A percentile compares a stretch with the other conserved stretches of the same genome.
Conservation (phyloP, 1,140 invertebrate genomes). For the Trichoplusia ni region DNA sequence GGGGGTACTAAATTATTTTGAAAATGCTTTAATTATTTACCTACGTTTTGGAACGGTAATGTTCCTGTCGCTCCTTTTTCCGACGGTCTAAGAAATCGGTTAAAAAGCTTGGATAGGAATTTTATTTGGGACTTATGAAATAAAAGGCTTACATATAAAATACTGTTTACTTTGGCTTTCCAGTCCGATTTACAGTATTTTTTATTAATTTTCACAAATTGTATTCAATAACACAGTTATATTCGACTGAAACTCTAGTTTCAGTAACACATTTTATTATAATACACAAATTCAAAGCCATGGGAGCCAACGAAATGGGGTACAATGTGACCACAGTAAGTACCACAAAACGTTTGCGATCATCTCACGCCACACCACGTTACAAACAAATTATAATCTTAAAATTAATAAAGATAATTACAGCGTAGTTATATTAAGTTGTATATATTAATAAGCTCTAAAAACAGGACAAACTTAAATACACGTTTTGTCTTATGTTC, state of each 20-base stretch:
- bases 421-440: slow-evolving; percentile 72
- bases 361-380: slow-evolving; percentile 49
- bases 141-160: slow-evolving; percentile 67
- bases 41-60: no score
- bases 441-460: slow-evolving; percentile 81
- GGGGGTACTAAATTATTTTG: no score
- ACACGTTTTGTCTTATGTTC: slow-evolving; percentile 64
- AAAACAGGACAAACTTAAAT: slow-evolving; percentile 76
- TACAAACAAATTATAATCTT: slow-evolving; percentile 65
- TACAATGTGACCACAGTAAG: slow-evolving; percentile 43
- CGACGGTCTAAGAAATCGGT: neutral
- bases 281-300: slow-evolving; percentile 67
- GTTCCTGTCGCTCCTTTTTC: neutral
- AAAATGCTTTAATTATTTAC: no score
- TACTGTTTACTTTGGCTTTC: slow-evolving; percentile 81
- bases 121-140: slow-evolving; percentile 19
- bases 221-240: slow-evolving; percentile 75
- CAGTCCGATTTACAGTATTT: slow-evolving; percentile 80
- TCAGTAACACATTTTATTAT: slow-evolving; percentile 62
- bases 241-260: slow-evolving; percentile 66
- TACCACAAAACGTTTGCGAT: slow-evolving; percentile 50
- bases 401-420: slow-evolving; percentile 77
- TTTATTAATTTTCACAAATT: slow-evolving; percentile 70
- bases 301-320: slow-evolving; percentile 48
- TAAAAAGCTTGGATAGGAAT: neutral